These are phyloP conservation scores for Oncorhynchus gorbuscha DNA, from an alignment of 2,113 vertebrate genomes.

Conservation along the genomic window DNA sequence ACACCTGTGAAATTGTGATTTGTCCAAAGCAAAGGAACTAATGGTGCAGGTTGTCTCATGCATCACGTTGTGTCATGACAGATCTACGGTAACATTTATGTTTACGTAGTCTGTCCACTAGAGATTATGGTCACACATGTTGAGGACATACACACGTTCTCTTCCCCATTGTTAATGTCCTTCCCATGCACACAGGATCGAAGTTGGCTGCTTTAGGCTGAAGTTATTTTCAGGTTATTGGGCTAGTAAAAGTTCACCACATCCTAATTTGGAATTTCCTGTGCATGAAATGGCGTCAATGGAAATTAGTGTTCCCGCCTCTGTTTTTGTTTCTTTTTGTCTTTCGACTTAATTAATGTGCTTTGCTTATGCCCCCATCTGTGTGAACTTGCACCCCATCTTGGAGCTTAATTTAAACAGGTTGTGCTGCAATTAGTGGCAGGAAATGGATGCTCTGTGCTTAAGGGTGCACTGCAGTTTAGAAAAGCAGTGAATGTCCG, in stretches of 20 bases:
- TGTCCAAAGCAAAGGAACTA: neutral
- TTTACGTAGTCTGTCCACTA: too few relatives aligned
- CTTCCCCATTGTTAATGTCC: neutral
- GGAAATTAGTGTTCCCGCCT: neutral
- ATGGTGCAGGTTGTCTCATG: too few relatives aligned
- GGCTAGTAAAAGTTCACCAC: neutral
- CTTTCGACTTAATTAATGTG: neutral
- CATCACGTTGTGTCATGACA: too few relatives aligned
- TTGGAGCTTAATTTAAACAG: conserved; percentile 24
- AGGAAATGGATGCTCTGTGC: conserved; percentile 20
- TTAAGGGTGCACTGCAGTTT: conserved; percentile 40
- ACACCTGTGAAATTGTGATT: too few relatives aligned
- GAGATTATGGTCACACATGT: neutral
- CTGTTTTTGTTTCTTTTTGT: neutral
- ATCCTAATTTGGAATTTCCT: neutral
- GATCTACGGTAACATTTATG: too few relatives aligned
- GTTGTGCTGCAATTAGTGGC: conserved; percentile 13
- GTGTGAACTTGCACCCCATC: conserved; percentile 2
- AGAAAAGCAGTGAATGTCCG: conserved; percentile 39
- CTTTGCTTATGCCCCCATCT: neutral
- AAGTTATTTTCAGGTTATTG: neutral
- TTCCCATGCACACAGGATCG: neutral
- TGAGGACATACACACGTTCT: neutral
- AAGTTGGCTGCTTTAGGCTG: neutral
- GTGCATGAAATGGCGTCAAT: neutral